Base-by-base conservation (phyloP, 2,113 vertebrate genomes). In the Poecile atricapillus region DNA sequence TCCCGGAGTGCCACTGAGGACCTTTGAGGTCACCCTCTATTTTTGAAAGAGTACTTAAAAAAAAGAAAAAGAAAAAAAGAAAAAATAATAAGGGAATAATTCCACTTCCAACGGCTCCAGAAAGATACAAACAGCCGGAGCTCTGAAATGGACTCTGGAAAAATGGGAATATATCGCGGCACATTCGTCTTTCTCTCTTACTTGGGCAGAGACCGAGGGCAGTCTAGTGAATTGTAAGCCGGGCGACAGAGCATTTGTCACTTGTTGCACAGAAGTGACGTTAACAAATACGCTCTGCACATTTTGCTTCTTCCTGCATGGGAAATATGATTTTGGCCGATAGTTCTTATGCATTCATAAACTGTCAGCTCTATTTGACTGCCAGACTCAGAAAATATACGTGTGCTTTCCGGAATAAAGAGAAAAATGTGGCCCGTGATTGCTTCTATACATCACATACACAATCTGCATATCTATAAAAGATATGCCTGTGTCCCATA, bases 161-260 rank as follows among this genome's bases (percentile, higher is more conserved):
- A 94, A 68, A 15, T 5, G 27, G 20, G 47, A 81, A 24, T 15
- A 37, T 7, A 19, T 0, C 4, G 43, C 11, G 2, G 7, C 15
- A 21, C 1, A 8, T 25, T 53, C 5, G 16, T 7, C 11, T 88
- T 80, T 67, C 6, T 3, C 21, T 76, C 18, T 43, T 22, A 23
- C 27, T 56, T 46, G 43, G 3, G 16, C 33, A 76, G 17, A 69
- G 17, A 64, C 10, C 1, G 9, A 53, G 28, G 60, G 56, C n/a
- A 33, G 7, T 7, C 43, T 5, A 14, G 25, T 19, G 65, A 59
- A 33, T 1, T 46, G 28, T 9, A 62, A 91, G 27, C 18, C 2
- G 5, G 5, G 5, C 0, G 1, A 41, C 37, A 58, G 37, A 11
- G 15, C 4, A 3, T 59, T 59, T 11, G 4, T 44, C 87, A 93